Conservation (phyloP, 2,113 vertebrate species). For the Notechis scutatus region DNA sequence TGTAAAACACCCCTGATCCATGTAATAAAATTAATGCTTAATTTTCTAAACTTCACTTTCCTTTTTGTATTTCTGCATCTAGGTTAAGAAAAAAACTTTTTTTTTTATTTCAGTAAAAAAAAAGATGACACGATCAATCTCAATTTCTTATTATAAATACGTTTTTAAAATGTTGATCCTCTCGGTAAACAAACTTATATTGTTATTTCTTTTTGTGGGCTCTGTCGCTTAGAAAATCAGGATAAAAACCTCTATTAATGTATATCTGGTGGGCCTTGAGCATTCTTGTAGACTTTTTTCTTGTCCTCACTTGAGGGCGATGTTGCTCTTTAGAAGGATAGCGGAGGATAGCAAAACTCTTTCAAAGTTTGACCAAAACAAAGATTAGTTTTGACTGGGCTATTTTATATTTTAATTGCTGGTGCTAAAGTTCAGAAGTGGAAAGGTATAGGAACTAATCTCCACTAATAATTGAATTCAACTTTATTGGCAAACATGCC, state of each 20-base stretch:
- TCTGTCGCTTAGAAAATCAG: background rate
- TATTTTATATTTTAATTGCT: conserved; percentile 45
- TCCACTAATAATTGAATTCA: conserved; percentile 25
- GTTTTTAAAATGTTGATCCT: background rate
- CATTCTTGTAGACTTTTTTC: background rate
- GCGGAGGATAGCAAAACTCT: background rate
- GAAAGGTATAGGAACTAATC: conserved; percentile 7
- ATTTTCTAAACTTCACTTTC: background rate
- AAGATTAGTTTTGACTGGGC: conserved; percentile 47
- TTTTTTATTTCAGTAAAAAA: background rate
- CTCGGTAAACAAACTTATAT: background rate
- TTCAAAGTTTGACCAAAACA: conserved; percentile 44
- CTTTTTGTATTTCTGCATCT: background rate
- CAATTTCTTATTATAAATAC: background rate
- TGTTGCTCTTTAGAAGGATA: conserved; percentile 61
- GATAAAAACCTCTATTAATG: background rate
- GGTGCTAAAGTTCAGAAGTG: conserved; percentile 32
- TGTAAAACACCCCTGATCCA: background rate
- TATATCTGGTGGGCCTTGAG: background rate
- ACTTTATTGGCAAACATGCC: conserved; percentile 10
- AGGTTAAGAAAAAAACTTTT: background rate
- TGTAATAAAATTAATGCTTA: background rate
- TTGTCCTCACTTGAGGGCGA: conserved; percentile 67
- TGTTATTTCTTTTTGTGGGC: background rate
- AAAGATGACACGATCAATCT: background rate